Percentiles rank a stretch among this genome's conserved stretches.
These are phyloP conservation scores for Harpalus rufipes DNA, from an alignment of 2,888 invertebrate genomes.

Conservation along the genomic window DNA sequence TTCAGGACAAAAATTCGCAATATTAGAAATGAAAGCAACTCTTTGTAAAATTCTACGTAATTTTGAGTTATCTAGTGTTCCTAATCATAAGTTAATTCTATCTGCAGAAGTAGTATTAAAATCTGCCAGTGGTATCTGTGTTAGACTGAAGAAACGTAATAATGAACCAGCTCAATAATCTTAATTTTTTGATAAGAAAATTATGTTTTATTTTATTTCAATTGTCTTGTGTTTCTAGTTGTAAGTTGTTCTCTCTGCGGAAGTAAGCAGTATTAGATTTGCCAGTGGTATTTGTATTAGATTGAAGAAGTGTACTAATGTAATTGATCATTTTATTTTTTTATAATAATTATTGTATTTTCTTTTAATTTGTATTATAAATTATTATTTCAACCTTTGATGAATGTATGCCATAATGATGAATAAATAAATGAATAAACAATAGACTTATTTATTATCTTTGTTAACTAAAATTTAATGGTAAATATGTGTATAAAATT, in stretches of 20 bases:
- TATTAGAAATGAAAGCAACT: constrained; percentile 80
- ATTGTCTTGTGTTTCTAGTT: constrained; percentile 73
- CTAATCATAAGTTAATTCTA: constrained; percentile 76
- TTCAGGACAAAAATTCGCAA: constrained; percentile 77
- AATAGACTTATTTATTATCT: not conserved
- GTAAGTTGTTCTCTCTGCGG: constrained; percentile 76
- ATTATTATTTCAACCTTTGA: constrained; percentile 37
- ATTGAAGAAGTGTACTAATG: constrained; percentile 68
- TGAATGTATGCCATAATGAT: constrained; percentile 15
- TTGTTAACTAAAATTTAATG: not conserved
- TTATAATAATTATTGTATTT: not conserved
- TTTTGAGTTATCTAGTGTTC: constrained; percentile 75
- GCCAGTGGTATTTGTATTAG: constrained; percentile 77
- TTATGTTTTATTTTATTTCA: constrained; percentile 71
- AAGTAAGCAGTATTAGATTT: constrained; percentile 77
- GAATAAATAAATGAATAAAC: constrained; percentile 20
- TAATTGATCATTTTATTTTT: not conserved
- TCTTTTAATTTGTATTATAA: constrained; percentile 42
- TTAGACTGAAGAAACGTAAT: constrained; percentile 72
- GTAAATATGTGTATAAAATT: too few relatives aligned
- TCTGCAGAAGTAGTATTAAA: constrained; percentile 77
- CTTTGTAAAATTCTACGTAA: constrained; percentile 79
- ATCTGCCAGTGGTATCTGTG: constrained; percentile 77
- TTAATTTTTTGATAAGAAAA: not conserved
- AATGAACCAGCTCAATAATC: constrained; percentile 5